Evolutionary conservation across 2,113 vertebrate genomes (phyloP).

Genomic region (Salvelinus alpinus): DNA sequence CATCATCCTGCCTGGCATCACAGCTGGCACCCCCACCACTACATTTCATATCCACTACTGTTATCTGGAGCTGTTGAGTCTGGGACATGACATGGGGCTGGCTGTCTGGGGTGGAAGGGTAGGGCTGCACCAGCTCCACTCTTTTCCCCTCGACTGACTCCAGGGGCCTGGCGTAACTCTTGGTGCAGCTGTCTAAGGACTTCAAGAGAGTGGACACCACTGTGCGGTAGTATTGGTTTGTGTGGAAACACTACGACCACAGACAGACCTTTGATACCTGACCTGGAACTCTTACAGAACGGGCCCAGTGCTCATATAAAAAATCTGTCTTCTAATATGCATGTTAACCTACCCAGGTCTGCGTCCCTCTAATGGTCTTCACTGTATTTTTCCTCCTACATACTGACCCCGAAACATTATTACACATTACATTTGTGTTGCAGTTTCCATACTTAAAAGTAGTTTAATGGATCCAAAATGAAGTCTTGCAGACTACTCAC

Average conservation of each 20-base stretch:
- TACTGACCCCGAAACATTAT: neutral
- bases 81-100: neutral
- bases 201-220: neutral
- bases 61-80: neutral
- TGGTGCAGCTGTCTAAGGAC: conserved; percentile 1
- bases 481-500: neutral
- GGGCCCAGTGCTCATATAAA: neutral
- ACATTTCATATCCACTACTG: neutral
- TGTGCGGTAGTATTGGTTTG: neutral
- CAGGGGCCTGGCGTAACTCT: neutral
- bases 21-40: neutral
- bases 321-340: conserved; percentile 30
- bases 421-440: neutral
- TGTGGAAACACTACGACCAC: neutral
- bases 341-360: conserved; percentile 40
- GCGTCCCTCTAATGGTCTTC: conserved; percentile 10
- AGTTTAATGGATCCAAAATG: neutral
- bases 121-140: neutral
- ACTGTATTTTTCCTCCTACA: conserved; percentile 9
- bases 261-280: neutral
- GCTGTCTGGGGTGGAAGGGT: neutral
- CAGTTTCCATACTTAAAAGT: neutral
- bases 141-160: neutral
- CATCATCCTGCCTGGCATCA: neutral
- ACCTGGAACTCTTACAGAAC: neutral